Evolutionary conservation across 2,113 vertebrate genomes (phyloP).

Genomic region (Cariama cristata): DNA sequence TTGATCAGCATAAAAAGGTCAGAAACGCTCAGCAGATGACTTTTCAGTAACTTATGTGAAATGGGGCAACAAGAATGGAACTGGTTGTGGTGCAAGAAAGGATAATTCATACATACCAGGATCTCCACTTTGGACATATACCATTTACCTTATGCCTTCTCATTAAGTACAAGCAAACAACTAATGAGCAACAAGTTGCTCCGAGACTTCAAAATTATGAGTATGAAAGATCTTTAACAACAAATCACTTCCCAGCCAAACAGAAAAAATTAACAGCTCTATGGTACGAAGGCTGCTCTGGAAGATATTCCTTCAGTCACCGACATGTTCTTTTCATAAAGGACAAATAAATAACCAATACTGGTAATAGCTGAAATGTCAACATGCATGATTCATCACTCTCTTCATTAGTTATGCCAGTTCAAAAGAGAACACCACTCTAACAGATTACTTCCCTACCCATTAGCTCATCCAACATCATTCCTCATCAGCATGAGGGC

Average conservation of each 20-base stretch:
- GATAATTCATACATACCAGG: neutral
- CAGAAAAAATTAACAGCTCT: neutral
- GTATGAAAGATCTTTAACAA: neutral
- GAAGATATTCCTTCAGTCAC: neutral
- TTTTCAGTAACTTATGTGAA: neutral
- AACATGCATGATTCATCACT: conserved; percentile 18
- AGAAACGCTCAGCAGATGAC: neutral
- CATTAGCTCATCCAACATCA: neutral
- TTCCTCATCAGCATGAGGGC: neutral
- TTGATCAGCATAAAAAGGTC: neutral
- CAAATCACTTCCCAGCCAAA: neutral
- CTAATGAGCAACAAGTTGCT: neutral
- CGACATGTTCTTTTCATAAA: neutral
- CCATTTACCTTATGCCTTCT: neutral
- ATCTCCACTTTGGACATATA: neutral
- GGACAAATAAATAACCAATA: conserved; percentile 31
- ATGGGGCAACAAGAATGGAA: neutral
- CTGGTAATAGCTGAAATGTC: conserved; percentile 21
- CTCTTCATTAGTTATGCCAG: neutral
- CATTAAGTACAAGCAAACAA: neutral
- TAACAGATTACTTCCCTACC: neutral
- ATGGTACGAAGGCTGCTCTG: neutral
- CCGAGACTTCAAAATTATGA: fast-evolving
- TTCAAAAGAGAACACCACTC: neutral
- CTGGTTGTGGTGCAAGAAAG: neutral